A percentile compares a stretch with the other conserved stretches of the same genome.
phyloP scores from a whole-genome alignment of 2,113 vertebrate species.

The Coptodon rendalli region DNA sequence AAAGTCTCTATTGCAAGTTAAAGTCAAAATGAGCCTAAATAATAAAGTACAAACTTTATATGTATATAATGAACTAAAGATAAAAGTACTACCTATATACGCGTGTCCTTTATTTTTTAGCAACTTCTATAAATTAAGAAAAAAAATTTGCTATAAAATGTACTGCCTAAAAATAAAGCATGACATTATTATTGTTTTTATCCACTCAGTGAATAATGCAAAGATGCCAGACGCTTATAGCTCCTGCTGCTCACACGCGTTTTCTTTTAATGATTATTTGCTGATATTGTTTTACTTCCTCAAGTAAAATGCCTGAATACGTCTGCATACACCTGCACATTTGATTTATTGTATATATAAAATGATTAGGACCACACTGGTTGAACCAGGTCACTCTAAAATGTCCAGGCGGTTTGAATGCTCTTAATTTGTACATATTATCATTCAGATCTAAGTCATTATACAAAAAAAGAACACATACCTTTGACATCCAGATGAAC shows the following conservation, averaged over 20 bases:
- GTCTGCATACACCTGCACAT: neutral
- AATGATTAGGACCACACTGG: neutral
- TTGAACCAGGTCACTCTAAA: neutral
- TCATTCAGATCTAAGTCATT: neutral
- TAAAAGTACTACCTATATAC: neutral
- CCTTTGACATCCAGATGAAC: conserved; percentile 94
- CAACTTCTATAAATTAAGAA: neutral
- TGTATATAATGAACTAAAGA: neutral
- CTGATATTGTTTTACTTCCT: neutral
- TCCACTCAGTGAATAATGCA: neutral
- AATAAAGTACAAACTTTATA: neutral
- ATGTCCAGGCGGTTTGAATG: fast-evolving
- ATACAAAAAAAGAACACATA: conserved; percentile 16
- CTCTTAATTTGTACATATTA: fast-evolving
- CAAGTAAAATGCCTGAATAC: fast-evolving
- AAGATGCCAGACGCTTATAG: neutral
- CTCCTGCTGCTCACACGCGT: neutral
- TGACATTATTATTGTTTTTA: neutral
- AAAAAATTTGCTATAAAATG: fast-evolving
- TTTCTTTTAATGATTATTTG: neutral
- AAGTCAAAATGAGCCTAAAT: neutral
- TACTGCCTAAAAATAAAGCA: neutral
- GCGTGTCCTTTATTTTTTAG: neutral
- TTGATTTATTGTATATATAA: neutral
- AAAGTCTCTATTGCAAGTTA: neutral